Evolutionary conservation across 2,113 vertebrate species (phyloP).

Genomic region (Lanius collurio): DNA sequence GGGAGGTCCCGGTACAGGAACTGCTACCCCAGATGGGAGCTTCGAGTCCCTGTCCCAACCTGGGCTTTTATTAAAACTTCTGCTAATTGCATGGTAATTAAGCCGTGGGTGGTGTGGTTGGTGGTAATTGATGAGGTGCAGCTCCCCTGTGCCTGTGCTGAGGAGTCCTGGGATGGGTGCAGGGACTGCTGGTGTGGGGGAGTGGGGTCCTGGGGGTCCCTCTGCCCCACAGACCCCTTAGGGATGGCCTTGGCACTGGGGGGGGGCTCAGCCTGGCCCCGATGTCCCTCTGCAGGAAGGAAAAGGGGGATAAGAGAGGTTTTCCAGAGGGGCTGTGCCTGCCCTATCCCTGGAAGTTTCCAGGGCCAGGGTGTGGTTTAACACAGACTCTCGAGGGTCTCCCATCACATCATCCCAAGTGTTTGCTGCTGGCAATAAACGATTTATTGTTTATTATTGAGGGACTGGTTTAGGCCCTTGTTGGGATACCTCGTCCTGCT

Average conservation of each 20-base stretch:
- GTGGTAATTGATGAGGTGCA: background rate
- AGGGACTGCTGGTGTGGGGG: background rate
- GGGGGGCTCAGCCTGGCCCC: background rate
- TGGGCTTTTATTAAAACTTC: background rate
- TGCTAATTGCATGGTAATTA: background rate
- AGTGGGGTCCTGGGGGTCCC: background rate
- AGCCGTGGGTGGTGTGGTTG: background rate
- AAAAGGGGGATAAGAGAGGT: too few relatives aligned
- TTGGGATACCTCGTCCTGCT: too few relatives aligned
- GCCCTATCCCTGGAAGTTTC: background rate
- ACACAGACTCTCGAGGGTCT: rapidly evolving
- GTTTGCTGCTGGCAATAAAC: background rate
- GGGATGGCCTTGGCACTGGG: background rate
- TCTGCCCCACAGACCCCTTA: background rate
- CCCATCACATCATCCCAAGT: background rate
- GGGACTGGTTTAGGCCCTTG: background rate
- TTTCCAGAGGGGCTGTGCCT: background rate
- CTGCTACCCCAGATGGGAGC: background rate
- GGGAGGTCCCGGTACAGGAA: background rate
- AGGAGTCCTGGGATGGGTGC: background rate
- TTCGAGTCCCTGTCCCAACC: background rate
- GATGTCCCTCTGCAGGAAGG: background rate
- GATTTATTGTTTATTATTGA: background rate
- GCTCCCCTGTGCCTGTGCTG: too few relatives aligned
- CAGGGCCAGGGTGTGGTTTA: background rate